Percentiles rank a stretch among this genome's conserved stretches.
Evolutionary conservation across 2,888 invertebrate genomes (phyloP).

Genomic region (Coenonympha glycerion): DNA sequence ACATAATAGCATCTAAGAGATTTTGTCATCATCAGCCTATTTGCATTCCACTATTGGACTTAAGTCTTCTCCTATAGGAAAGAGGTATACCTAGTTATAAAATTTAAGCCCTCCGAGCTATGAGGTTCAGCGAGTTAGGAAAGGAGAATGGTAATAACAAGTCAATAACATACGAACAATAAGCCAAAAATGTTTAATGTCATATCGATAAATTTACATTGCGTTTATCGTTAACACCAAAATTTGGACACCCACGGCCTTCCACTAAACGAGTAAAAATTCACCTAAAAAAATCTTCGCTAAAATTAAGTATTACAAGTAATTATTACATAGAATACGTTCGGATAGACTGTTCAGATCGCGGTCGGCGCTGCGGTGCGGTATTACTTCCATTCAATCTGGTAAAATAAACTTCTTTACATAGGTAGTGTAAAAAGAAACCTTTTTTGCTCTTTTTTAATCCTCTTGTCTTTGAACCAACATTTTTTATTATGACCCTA

Average conservation of each 20-base stretch:
- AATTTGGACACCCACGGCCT: conserved; percentile 59
- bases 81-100: too few relatives aligned
- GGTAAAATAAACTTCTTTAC: background rate
- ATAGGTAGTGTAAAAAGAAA: background rate
- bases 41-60: too few relatives aligned
- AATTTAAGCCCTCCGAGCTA: too few relatives aligned
- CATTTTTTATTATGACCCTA: too few relatives aligned
- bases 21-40: too few relatives aligned
- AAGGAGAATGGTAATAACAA: too few relatives aligned
- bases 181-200: conserved; percentile 77
- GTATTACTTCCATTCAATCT: conserved; percentile 10
- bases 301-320: conserved; percentile 55
- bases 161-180: conserved; percentile 70
- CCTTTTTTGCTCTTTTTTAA: too few relatives aligned
- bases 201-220: conserved; percentile 73
- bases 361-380: conserved; percentile 26
- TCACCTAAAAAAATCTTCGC: conserved; percentile 67
- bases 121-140: too few relatives aligned
- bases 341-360: conserved; percentile 46
- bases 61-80: too few relatives aligned
- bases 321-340: conserved; percentile 42
- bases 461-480: too few relatives aligned
- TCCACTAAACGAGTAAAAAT: conserved; percentile 69
- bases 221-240: conserved; percentile 68
- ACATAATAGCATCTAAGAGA: too few relatives aligned